Percentiles rank a stretch among this genome's conserved stretches.
Conservation (phyloP, 2,888 invertebrate genomes). For the Lasioglossum villosulum region DNA sequence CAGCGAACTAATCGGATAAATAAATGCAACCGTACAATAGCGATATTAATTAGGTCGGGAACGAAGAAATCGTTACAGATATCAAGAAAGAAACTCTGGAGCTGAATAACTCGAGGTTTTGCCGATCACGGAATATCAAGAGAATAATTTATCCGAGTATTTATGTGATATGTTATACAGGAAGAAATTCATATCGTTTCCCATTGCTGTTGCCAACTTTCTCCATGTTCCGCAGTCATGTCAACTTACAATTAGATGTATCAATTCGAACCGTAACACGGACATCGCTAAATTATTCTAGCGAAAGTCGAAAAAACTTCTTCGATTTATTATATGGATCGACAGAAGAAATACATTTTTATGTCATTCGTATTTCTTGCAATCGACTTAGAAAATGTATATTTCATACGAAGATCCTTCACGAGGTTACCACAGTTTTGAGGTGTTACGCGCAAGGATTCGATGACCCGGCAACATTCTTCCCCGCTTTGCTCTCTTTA, state of each 20-base stretch:
- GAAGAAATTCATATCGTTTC: conserved; percentile 5
- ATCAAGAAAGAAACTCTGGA: not conserved
- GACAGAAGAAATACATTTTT: not conserved
- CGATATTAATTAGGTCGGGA: not conserved
- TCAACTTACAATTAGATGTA: not conserved
- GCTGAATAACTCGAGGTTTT: not conserved
- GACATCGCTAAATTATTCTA: not conserved
- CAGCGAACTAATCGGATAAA: not conserved
- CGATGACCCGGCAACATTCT: conserved; percentile 51
- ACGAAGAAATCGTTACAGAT: not conserved
- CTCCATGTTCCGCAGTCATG: not conserved
- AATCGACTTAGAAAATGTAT: not conserved
- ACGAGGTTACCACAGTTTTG: not conserved
- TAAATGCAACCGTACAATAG: not conserved
- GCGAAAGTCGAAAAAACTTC: no score
- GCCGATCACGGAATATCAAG: not conserved
- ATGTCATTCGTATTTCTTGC: not conserved
- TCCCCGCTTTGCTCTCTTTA: conserved; percentile 27
- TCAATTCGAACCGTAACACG: not conserved
- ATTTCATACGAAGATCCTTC: not conserved
- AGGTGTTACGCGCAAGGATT: conserved; percentile 55
- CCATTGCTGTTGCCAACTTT: not conserved
- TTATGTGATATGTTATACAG: conserved; percentile 9
- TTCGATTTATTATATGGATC: no score
- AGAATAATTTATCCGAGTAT: not conserved